Evolutionary conservation across 2,888 invertebrate species (phyloP).

Genomic region (Agonopterix alstromeriana): DNA sequence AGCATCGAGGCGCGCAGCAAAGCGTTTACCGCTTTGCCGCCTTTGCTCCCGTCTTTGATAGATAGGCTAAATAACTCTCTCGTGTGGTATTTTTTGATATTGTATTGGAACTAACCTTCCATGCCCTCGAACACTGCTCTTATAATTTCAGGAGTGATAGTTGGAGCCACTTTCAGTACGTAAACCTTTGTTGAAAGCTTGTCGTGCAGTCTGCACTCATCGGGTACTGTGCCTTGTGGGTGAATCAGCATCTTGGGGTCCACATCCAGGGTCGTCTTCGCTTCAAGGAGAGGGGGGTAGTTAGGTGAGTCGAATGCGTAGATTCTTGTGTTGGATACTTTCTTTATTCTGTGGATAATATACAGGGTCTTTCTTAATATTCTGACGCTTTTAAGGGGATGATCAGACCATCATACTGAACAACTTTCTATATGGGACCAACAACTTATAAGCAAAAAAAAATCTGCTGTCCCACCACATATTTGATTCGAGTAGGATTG

Average conservation of each 20-base stretch:
- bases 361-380: no score
- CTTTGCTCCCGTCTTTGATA: no score
- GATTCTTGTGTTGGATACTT: constrained; percentile 84
- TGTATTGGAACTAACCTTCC: constrained; percentile 45
- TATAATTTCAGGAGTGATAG: constrained; percentile 88
- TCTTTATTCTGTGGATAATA: constrained; percentile 78
- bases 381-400: no score
- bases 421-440: no score
- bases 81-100: no score
- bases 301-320: constrained; percentile 94
- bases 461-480: no score
- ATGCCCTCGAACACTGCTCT: constrained; percentile 84
- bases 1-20: no score
- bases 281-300: constrained; percentile 84
- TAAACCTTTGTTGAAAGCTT: constrained; percentile 89
- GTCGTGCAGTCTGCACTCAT: constrained; percentile 83
- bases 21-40: no score
- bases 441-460: no score
- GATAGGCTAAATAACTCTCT: no score
- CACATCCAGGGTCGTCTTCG: constrained; percentile 80
- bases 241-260: constrained; percentile 76
- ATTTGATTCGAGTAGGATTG: no score
- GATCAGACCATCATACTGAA: no score
- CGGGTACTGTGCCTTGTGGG: constrained; percentile 52
- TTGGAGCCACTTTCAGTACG: constrained; percentile 91